A percentile compares a stretch with the other conserved stretches of the same genome.
Evolutionary conservation across 1,140 invertebrate species (phyloP).

Genomic region (Drosophila parabipectinata): DNA sequence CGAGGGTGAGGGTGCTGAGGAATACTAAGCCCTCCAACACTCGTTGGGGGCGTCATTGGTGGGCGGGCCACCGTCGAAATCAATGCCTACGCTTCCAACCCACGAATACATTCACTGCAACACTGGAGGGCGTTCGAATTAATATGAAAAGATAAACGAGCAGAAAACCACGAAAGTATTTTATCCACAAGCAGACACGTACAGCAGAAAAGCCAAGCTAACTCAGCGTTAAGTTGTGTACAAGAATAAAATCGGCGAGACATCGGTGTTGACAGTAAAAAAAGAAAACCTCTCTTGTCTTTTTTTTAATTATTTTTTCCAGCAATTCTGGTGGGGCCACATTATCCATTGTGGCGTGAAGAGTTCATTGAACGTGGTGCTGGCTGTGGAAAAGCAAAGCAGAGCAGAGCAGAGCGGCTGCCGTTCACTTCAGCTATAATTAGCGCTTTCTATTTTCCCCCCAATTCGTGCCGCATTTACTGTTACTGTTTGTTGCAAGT

Average conservation of each 20-base stretch:
- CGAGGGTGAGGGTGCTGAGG: slow-evolving; percentile 89
- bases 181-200: slow-evolving; percentile 45
- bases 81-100: slow-evolving; percentile 50
- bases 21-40: slow-evolving; percentile 85
- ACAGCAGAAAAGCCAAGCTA: slow-evolving; percentile 29
- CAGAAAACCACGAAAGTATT: slow-evolving; percentile 55
- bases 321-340: not conserved
- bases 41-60: slow-evolving; percentile 54
- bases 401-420: slow-evolving; percentile 1
- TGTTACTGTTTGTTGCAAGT: slow-evolving; percentile 21
- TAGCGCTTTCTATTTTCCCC: slow-evolving; percentile 54
- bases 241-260: slow-evolving; percentile 63
- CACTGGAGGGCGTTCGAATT: slow-evolving; percentile 26
- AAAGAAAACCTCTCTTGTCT: slow-evolving; percentile 20
- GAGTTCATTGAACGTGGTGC: slow-evolving; percentile 56
- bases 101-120: slow-evolving; percentile 29
- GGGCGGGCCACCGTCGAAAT: slow-evolving; percentile 58
- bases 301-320: slow-evolving; percentile 8
- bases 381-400: slow-evolving; percentile 52
- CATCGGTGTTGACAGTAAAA: slow-evolving; percentile 56
- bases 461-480: slow-evolving; percentile 24
- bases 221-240: slow-evolving; percentile 53
- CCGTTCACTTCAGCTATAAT: slow-evolving; percentile 48
- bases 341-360: slow-evolving; percentile 14
- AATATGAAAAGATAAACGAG: slow-evolving; percentile 6